These are phyloP conservation scores for Mesochorus sp. DNA, from an alignment of 2,888 invertebrate species.

Conservation along the genomic window DNA sequence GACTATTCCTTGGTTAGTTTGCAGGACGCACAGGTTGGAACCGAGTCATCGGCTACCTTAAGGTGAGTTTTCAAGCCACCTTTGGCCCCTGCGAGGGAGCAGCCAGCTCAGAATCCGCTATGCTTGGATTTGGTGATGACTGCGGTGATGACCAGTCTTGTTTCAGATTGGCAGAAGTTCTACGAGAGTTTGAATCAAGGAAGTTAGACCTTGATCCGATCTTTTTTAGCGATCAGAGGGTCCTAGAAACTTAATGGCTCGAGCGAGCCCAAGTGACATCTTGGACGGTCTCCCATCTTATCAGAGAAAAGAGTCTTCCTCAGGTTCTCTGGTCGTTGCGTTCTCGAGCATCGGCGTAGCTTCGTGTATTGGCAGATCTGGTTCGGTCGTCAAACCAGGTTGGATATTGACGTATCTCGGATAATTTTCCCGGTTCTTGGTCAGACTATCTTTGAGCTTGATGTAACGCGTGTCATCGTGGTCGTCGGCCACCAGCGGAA, in stretches of 20 bases:
- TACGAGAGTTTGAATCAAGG: neutral
- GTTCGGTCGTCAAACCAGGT: conserved; percentile 63
- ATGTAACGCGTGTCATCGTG: conserved; percentile 30
- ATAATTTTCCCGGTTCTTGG: conserved; percentile 43
- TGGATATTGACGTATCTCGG: conserved; percentile 74
- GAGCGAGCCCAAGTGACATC: conserved; percentile 17
- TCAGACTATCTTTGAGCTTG: neutral
- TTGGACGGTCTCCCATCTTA: neutral
- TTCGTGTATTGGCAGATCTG: conserved; percentile 64
- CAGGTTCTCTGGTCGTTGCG: conserved; percentile 43
- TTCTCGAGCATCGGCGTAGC: conserved; percentile 53
- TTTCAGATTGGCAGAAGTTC: neutral
- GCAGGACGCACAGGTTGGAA: neutral
- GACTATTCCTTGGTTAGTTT: neutral
- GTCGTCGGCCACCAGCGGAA: conserved; percentile 40
- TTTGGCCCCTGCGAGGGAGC: neutral
- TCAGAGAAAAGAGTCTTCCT: conserved; percentile 70
- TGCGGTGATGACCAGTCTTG: neutral
- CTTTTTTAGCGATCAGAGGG: neutral
- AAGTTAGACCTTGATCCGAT: neutral
- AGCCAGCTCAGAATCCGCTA: neutral
- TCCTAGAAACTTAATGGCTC: neutral
- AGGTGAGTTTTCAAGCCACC: conserved; percentile 42
- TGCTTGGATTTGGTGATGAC: no score
- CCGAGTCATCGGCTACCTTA: neutral